Evolutionary conservation across 2,797 vertebrate species (phyloP).

Genomic region (Trichosurus vulpecula): DNA sequence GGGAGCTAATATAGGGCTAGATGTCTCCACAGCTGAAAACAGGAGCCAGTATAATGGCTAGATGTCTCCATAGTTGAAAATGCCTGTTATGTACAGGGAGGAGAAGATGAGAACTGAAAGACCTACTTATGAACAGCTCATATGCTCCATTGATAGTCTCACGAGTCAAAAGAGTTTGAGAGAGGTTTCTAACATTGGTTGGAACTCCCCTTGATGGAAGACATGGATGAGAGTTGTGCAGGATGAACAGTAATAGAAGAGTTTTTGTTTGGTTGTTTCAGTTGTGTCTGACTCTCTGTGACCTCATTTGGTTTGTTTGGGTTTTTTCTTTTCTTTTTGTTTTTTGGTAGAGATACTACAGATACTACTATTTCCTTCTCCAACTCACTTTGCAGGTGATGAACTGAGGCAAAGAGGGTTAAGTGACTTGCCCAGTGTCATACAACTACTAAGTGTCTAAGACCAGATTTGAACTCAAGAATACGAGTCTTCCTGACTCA

Average conservation of each 20-base stretch:
- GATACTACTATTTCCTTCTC: background rate
- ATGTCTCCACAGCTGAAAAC: background rate
- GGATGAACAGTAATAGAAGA: background rate
- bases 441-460: background rate
- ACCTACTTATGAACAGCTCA: background rate
- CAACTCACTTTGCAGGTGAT: background rate
- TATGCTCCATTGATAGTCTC: background rate
- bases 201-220: background rate
- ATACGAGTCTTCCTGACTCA: background rate
- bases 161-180: background rate
- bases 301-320: background rate
- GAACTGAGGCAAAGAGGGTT: background rate
- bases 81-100: background rate
- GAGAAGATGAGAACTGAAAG: background rate
- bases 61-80: background rate
- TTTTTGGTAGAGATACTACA: background rate
- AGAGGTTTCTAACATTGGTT: background rate
- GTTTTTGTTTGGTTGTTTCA: background rate
- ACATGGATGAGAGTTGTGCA: background rate
- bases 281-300: background rate
- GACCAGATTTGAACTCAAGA: too few species aligned
- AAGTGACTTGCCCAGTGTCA: background rate
- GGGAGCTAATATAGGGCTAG: background rate
- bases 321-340: too few species aligned
- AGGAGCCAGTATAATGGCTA: background rate